phyloP scores from a whole-genome alignment of 2,113 vertebrate species.

The Pantherophis guttatus region DNA sequence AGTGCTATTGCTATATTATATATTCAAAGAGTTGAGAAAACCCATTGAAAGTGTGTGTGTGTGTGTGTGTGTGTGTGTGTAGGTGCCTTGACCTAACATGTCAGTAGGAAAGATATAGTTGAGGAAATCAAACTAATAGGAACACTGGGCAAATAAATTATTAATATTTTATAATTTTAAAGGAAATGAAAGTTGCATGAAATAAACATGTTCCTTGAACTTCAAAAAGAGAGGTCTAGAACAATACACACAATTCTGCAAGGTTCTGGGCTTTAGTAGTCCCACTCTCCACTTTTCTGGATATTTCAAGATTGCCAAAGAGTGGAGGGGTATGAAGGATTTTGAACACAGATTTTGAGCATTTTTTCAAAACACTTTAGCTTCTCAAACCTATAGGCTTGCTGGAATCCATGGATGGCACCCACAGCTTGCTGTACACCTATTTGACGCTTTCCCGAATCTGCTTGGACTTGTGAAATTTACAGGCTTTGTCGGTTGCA shows the following conservation, averaged over 20 bases:
- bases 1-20: not conserved
- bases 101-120: not conserved
- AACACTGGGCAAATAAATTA: not conserved
- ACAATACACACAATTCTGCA: not conserved
- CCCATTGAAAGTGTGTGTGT: too few species aligned
- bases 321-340: not conserved
- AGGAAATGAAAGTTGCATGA: not conserved
- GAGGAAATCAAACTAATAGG: not conserved
- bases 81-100: not conserved
- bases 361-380: not conserved
- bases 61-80: too few species aligned
- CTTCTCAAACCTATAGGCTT: not conserved
- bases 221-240: not conserved
- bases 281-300: not conserved
- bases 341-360: not conserved
- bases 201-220: not conserved
- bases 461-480: not conserved
- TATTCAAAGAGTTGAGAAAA: not conserved
- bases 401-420: not conserved
- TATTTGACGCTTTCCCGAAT: not conserved
- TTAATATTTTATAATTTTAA: not conserved
- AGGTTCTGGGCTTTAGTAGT: not conserved
- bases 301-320: not conserved
- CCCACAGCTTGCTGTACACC: not conserved
- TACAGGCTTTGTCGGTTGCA: not conserved